phyloP scores from a whole-genome alignment of 1,140 invertebrate species.

The Venturia canescens region DNA sequence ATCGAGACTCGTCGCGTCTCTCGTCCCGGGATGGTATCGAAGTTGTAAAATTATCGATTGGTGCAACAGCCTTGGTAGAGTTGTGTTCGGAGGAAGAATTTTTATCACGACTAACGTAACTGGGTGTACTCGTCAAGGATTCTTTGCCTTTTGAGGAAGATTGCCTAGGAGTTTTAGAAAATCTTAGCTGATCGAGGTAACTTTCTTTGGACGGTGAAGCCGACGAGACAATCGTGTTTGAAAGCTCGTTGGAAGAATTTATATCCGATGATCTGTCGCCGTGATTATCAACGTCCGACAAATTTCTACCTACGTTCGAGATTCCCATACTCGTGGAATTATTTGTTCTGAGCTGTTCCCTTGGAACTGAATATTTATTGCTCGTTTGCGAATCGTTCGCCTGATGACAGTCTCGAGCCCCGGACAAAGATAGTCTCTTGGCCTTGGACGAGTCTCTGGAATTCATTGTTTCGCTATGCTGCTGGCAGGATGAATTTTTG shows the following conservation, averaged over 20 bases:
- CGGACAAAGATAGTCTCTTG: not conserved
- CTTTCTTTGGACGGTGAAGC: conserved; percentile 15
- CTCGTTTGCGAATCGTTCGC: not conserved
- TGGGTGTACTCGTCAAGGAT: not conserved
- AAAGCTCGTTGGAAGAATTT: not conserved
- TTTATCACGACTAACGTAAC: not conserved
- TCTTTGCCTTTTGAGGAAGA: not conserved
- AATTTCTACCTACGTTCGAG: not conserved
- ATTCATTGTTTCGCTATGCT: conserved; percentile 33
- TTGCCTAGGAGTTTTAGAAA: not conserved
- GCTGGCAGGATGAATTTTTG: conserved; percentile 51
- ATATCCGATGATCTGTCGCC: not conserved
- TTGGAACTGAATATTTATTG: not conserved
- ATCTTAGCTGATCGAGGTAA: not conserved
- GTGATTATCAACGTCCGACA: not conserved
- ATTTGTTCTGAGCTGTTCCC: not conserved
- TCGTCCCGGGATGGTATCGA: conserved; percentile 45
- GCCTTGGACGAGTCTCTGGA: not conserved
- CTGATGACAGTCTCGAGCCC: not conserved
- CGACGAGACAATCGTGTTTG: not conserved
- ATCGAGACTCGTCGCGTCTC: conserved; percentile 12
- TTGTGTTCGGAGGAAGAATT: not conserved
- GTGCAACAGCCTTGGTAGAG: not conserved
- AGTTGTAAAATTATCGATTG: conserved; percentile 41
- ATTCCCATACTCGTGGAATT: not conserved